Conservation (phyloP, 1,140 invertebrate species). For the Listronotus oregonensis region DNA sequence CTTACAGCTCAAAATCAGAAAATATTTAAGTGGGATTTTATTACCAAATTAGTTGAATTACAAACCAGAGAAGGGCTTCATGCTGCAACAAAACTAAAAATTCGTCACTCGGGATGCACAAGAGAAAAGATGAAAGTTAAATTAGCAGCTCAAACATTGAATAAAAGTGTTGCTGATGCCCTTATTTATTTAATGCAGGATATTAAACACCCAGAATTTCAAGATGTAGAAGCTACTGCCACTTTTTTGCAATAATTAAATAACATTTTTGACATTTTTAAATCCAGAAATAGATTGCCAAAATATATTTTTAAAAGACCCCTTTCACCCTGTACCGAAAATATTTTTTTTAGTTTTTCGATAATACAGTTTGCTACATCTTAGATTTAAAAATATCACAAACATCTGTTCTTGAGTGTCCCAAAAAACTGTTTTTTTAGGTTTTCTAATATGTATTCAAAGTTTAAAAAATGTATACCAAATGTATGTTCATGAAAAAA, state of each 20-base stretch:
- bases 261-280: conserved; percentile 49
- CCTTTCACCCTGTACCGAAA: conserved; percentile 18
- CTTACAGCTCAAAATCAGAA: conserved; percentile 2
- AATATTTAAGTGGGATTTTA: conserved; percentile 35
- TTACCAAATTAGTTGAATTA: conserved; percentile 21
- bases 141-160: conserved; percentile 45
- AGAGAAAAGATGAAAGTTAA: conserved; percentile 49
- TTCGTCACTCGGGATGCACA: conserved; percentile 42
- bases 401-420: conserved; percentile 22
- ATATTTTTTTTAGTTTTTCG: conserved; percentile 27
- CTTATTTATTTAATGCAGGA: conserved; percentile 32
- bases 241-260: conserved; percentile 30
- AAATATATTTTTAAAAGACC: conserved; percentile 37
- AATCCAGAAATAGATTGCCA: conserved; percentile 38
- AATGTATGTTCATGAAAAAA: conserved; percentile 35
- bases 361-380: conserved; percentile 34
- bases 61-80: conserved; percentile 41
- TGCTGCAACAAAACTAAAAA: conserved; percentile 43
- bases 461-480: conserved; percentile 44
- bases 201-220: conserved; percentile 38
- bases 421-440: conserved; percentile 47
- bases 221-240: conserved; percentile 22
- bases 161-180: conserved; percentile 43
- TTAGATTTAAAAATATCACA: conserved; percentile 24
- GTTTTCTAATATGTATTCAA: conserved; percentile 45